phyloP scores from a whole-genome alignment of 2,888 invertebrate genomes.

The Ametastegia equiseti region DNA sequence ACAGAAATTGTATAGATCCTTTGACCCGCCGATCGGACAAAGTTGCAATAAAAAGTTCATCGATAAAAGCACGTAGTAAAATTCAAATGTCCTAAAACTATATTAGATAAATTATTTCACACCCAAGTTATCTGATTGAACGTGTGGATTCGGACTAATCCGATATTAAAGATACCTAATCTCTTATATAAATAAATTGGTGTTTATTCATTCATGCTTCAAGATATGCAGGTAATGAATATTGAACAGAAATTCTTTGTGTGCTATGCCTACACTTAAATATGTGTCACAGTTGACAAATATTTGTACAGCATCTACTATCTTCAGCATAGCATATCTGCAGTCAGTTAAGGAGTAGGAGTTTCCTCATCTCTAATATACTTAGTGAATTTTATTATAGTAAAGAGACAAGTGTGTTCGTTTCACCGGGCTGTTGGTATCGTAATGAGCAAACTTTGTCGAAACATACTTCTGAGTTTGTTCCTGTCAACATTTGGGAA shows the following conservation, averaged over 20 bases:
- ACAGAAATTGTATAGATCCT: background rate
- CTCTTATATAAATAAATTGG: background rate
- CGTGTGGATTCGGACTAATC: too few relatives aligned
- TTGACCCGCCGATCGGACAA: background rate
- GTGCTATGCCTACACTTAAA: slow-evolving; percentile 31
- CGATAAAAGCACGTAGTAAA: background rate
- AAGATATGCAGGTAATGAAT: slow-evolving; percentile 27
- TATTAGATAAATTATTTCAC: background rate
- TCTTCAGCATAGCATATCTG: slow-evolving; percentile 9
- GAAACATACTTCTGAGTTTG: background rate
- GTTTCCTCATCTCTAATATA: background rate
- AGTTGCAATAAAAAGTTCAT: background rate
- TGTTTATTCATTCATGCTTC: background rate
- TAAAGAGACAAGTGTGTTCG: background rate
- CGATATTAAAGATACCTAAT: too few relatives aligned
- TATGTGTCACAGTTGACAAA: slow-evolving; percentile 51
- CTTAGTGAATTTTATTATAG: too few relatives aligned
- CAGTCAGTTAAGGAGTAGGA: background rate
- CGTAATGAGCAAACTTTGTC: background rate
- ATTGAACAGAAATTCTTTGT: slow-evolving; percentile 24
- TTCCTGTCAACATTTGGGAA: background rate
- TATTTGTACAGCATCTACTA: slow-evolving; percentile 57
- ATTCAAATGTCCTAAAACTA: background rate
- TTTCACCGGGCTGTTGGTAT: background rate
- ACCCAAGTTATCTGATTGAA: background rate